Evolutionary conservation across 2,113 vertebrate genomes (phyloP), one percentile per base, ranked within the genome.

Genomic region (Brachionichthys hirsutus): DNA sequence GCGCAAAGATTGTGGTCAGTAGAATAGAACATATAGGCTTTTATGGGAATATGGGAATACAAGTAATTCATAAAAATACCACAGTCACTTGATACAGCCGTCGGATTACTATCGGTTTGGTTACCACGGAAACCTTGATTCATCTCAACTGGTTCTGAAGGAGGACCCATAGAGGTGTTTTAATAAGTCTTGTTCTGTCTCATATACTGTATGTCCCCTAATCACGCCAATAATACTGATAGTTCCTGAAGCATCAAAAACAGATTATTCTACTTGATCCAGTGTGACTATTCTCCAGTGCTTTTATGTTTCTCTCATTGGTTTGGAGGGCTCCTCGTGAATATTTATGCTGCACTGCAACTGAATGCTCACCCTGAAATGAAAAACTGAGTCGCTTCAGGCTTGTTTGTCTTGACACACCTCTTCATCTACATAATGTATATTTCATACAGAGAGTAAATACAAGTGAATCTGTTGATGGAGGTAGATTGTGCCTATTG

Each of bases 281-380:
- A 77, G 62, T 83, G 67, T 82, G 82, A 80, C 79, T 78, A 67
- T 59, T 66, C 78, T 81, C 70, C 77, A 84, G 75, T 85, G 80
- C 78, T 88, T 71, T 76, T 78, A 78, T 88, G 87, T 90, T 90
- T 88, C 85, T 88, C 84, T 87, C 75, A 80, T 57, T 57, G 55
- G 50, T 81, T 84, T 65, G 61, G 61, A 73, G 57, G 61, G 80
- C 66, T 75, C 57, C 49, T 83, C 83, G 85, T 90, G 84, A 81
- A 91, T 90, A 88, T 91, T 80, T 82, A 90, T 87, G 82, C 24
- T 24, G 51, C 55, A 50, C 41, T 78, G 73, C 70, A 79, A 77
- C 75, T 82, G 75, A 84, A 82, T 69, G 72, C 73, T 87, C 73
- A 74, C 70, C 78, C 73, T 84, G 77, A 85, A 78, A 86, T 78